Percentiles rank a stretch among this genome's conserved stretches.
Conservation (phyloP, 2,797 vertebrate genomes). For the Anguilla anguilla region DNA sequence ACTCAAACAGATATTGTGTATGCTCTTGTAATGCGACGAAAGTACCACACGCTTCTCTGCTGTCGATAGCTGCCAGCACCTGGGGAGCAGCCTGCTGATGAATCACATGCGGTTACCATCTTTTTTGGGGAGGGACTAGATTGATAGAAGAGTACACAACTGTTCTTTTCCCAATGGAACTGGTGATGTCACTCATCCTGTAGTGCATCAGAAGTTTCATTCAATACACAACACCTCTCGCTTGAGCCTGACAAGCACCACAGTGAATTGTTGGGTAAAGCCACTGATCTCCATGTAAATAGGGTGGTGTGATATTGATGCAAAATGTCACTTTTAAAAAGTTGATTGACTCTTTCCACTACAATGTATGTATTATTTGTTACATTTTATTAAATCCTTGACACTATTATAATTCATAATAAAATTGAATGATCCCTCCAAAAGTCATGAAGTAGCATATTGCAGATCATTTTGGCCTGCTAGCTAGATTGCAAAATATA, state of each 20-base stretch:
- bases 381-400: neutral
- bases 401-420: constrained; percentile 4
- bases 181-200: neutral
- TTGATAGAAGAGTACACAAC: neutral
- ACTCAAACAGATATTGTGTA: neutral
- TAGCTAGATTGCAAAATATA: constrained; percentile 5
- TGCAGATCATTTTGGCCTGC: neutral
- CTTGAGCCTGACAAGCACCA: neutral
- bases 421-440: neutral
- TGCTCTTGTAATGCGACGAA: neutral
- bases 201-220: neutral
- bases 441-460: constrained; percentile 6
- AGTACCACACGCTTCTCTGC: neutral
- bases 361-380: constrained; percentile 5
- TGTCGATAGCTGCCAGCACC: neutral
- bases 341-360: neutral
- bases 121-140: neutral
- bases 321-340: neutral
- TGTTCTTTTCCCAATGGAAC: neutral
- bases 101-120: neutral
- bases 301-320: neutral
- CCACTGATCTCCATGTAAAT: neutral
- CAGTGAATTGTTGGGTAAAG: neutral
- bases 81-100: neutral
- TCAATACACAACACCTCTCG: neutral